Conservation (phyloP, 2,888 invertebrate species). For the Drosophila monieri region DNA sequence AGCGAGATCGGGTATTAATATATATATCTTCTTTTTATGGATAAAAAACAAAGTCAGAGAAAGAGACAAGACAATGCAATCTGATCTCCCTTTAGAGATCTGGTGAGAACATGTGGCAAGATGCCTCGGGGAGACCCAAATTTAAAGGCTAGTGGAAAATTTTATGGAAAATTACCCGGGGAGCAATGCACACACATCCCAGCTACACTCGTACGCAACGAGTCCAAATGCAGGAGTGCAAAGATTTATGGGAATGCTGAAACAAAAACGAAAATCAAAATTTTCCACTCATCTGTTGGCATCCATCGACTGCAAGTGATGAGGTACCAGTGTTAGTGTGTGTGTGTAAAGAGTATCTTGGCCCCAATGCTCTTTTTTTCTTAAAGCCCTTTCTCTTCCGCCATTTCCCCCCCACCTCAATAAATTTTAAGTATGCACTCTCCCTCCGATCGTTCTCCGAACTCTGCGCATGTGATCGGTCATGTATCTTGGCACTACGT, state of each 20-base stretch:
- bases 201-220: background rate
- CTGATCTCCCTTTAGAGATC: background rate
- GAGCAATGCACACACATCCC: conserved; percentile 17
- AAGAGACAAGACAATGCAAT: background rate
- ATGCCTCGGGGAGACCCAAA: conserved; percentile 41
- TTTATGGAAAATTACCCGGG: conserved; percentile 69
- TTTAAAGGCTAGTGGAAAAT: conserved; percentile 58
- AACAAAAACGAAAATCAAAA: conserved; percentile 60
- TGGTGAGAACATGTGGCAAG: conserved; percentile 3
- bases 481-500: conserved; percentile 8
- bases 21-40: background rate
- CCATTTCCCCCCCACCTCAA: conserved; percentile 26
- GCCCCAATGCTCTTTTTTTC: conserved; percentile 14
- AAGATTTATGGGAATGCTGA: conserved; percentile 48
- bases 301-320: conserved; percentile 13
- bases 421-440: conserved; percentile 57
- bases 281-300: conserved; percentile 66
- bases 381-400: conserved; percentile 4
- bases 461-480: conserved; percentile 29
- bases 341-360: conserved; percentile 16
- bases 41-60: conserved; percentile 10
- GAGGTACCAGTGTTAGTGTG: background rate
- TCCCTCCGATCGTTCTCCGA: conserved; percentile 25
- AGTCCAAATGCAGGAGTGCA: conserved; percentile 50
- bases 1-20: conserved; percentile 20